Percentiles rank a stretch among this genome's conserved stretches.
phyloP scores from a whole-genome alignment of 2,797 vertebrate species.

The Gila robusta region DNA sequence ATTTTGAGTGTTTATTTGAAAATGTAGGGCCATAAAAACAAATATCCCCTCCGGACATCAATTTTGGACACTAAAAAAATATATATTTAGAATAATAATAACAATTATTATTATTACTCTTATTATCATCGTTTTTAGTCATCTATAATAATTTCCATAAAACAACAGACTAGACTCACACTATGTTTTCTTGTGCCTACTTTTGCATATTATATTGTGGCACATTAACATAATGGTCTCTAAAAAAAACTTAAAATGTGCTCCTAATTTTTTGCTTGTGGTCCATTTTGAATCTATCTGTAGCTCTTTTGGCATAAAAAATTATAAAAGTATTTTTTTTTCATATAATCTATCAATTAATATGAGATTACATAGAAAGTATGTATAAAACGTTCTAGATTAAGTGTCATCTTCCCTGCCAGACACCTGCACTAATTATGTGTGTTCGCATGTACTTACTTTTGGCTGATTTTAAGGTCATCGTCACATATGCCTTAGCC shows the following conservation, averaged over 20 bases:
- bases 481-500: conserved; percentile 72
- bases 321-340: background rate
- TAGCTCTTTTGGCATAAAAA: background rate
- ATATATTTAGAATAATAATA: too few species aligned
- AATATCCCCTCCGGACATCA: too few species aligned
- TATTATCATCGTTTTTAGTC: too few species aligned
- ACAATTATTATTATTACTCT: too few species aligned
- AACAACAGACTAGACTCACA: too few species aligned
- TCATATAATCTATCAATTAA: background rate
- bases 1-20: too few species aligned
- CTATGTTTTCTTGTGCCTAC: too few species aligned
- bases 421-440: background rate
- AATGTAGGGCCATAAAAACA: too few species aligned
- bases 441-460: conserved; percentile 66
- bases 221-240: background rate
- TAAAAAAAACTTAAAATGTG: background rate
- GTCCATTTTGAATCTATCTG: background rate
- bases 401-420: too few species aligned
- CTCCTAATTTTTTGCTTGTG: background rate
- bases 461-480: conserved; percentile 74
- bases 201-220: background rate
- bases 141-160: too few species aligned
- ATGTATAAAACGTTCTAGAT: background rate
- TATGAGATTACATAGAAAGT: background rate
- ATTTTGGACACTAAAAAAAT: too few species aligned